Evolutionary conservation across 2,888 invertebrate species (phyloP), one percentile per base, ranked within the genome.

Genomic region (Melanchra persicariae): DNA sequence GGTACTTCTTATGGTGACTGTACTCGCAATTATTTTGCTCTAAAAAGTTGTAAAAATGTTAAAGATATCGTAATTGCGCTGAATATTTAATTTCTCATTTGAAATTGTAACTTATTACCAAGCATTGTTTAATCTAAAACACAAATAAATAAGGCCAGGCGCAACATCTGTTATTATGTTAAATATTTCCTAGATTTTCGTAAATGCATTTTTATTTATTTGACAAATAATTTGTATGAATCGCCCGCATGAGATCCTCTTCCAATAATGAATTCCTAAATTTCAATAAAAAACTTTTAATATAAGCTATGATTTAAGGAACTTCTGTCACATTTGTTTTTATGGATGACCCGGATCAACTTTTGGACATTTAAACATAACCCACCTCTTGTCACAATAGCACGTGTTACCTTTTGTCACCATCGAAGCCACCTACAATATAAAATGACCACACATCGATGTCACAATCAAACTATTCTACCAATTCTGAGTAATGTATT

Each of bases 1-100:
- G 6, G n/a, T 37, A 19, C 40, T 68, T 60, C 22, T 12, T 30
- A 40, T 6, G 12, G 10, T 22, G 55, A 80, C 19, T 72, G 77
- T 79, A 67, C 71, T 19, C 1, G 9, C 34, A 83, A 83, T 84
- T 82, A 67, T 74, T 82, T 82, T 79, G 74, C 82, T 84, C 77
- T 73, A 69, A 74, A 83, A 84, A 77, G 19, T 69, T 17, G 9
- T 34, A 64, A 59, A 81, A 75, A 78, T 81, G 59, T 63, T 63
- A 51, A 74, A 70, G 22, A 63, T 69, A 74, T 64, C 30, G 64
- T 77, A 82, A 74, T 77, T 70, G 65, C 37, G 22, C 47, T 52
- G 22, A 76, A 76, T 62, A 22, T 58, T 58, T 61, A 59, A 73
- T 54, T 17, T 55, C 24, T 68, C n/a, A 69, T 82, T 77, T 70